phyloP scores from a whole-genome alignment of 2,797 vertebrate genomes.

The Diceros bicornis region DNA sequence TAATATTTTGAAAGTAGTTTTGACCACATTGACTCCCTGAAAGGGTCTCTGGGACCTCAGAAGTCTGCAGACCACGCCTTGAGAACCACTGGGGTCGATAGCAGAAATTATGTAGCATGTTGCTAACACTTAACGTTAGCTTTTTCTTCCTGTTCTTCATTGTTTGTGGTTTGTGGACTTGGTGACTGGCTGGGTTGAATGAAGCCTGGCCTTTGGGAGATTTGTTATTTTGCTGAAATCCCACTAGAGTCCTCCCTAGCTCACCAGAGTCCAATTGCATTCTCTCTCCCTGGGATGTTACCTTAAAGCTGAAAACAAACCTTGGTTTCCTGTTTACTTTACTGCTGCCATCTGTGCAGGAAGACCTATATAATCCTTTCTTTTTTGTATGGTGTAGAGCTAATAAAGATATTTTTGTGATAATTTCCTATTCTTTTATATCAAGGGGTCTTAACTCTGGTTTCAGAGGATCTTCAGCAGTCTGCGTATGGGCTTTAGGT shows the following conservation, averaged over 20 bases:
- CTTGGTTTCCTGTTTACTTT: not conserved
- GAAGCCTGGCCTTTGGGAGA: not conserved
- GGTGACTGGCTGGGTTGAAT: not conserved
- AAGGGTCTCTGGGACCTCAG: not conserved
- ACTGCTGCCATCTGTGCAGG: not conserved
- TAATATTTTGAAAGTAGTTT: not conserved
- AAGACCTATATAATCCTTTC: not conserved
- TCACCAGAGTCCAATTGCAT: not conserved
- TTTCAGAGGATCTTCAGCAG: not conserved
- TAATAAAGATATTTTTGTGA: not conserved
- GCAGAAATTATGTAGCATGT: accelerated
- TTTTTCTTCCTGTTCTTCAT: not conserved
- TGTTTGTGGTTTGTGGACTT: not conserved
- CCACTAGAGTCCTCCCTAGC: not conserved
- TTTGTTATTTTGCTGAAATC: not conserved
- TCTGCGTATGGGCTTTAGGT: accelerated
- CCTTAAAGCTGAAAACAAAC: not conserved
- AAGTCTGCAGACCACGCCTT: not conserved
- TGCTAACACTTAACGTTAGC: not conserved
- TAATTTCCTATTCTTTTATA: not conserved
- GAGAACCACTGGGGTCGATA: not conserved
- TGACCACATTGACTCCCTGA: not conserved
- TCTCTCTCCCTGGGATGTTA: not conserved
- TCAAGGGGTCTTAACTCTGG: not conserved
- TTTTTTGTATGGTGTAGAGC: not conserved